phyloP scores from a whole-genome alignment of 2,888 invertebrate species.

The Xanthia icteritia region DNA sequence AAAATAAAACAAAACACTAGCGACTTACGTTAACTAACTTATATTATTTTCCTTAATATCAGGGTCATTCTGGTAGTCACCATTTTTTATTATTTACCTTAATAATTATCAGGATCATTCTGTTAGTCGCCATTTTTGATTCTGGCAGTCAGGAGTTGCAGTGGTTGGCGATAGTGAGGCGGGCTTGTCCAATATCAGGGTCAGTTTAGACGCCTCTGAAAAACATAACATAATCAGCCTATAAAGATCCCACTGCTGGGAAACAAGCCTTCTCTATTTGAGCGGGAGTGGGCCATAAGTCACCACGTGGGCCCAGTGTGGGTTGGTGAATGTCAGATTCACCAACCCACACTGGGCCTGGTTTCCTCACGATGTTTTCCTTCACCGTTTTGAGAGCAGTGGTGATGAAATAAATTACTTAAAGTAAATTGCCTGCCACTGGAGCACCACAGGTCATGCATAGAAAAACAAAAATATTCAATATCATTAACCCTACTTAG shows the following conservation, averaged over 20 bases:
- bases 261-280: too few species aligned
- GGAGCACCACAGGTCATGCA: background rate
- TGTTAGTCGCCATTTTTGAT: background rate
- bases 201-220: too few species aligned
- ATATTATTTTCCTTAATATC: background rate
- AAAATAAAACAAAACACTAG: background rate
- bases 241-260: too few species aligned
- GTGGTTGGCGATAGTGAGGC: too few species aligned
- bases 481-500: background rate
- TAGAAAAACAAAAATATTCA: background rate
- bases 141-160: background rate
- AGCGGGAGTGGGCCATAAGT: background rate
- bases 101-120: background rate
- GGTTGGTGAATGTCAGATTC: background rate
- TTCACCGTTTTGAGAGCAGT: background rate
- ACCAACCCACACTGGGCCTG: too few species aligned
- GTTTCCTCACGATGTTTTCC: too few species aligned
- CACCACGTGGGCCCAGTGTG: background rate
- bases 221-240: too few species aligned
- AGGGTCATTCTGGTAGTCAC: too few species aligned
- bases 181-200: background rate
- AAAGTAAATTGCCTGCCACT: background rate
- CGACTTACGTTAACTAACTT: background rate
- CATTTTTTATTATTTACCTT: too few species aligned
- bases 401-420: too few species aligned